Percentiles rank a stretch among this genome's conserved stretches.
phyloP scores from a whole-genome alignment of 2,797 vertebrate species.

The Enteromius paludinosus region DNA sequence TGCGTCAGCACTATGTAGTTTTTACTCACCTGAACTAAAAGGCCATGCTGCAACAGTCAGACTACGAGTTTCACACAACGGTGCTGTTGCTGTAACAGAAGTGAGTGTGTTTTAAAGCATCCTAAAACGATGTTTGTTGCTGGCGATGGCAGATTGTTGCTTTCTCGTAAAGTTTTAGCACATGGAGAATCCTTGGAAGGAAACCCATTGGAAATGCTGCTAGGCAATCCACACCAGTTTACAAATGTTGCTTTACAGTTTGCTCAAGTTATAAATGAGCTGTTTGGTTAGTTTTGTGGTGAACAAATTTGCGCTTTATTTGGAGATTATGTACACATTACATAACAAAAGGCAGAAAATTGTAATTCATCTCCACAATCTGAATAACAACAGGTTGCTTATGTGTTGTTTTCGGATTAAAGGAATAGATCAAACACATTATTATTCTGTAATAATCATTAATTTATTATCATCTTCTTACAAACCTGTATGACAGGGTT shows the following conservation, averaged over 20 bases:
- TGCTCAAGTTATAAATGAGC: neutral
- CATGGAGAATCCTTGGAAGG: neutral
- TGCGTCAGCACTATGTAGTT: constrained; percentile 37
- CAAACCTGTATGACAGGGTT: neutral
- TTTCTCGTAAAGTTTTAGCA: neutral
- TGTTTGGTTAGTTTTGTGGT: neutral
- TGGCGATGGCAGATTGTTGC: neutral
- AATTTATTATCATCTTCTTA: neutral
- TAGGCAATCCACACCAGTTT: too few species aligned
- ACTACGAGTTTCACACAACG: constrained; percentile 78
- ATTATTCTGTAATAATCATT: neutral
- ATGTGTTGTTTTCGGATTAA: neutral
- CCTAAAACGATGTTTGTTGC: neutral
- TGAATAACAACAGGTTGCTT: constrained; percentile 31
- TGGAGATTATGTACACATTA: neutral
- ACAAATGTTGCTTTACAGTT: neutral
- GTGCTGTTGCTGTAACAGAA: neutral
- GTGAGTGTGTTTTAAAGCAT: neutral
- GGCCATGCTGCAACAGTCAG: constrained; percentile 63
- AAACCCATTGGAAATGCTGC: neutral
- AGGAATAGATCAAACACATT: neutral
- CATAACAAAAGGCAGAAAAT: neutral
- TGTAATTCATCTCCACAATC: neutral
- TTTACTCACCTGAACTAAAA: constrained; percentile 44
- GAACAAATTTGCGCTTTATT: neutral